Evolutionary conservation across 2,113 vertebrate species (phyloP).

Genomic region (Heptranchias perlo): DNA sequence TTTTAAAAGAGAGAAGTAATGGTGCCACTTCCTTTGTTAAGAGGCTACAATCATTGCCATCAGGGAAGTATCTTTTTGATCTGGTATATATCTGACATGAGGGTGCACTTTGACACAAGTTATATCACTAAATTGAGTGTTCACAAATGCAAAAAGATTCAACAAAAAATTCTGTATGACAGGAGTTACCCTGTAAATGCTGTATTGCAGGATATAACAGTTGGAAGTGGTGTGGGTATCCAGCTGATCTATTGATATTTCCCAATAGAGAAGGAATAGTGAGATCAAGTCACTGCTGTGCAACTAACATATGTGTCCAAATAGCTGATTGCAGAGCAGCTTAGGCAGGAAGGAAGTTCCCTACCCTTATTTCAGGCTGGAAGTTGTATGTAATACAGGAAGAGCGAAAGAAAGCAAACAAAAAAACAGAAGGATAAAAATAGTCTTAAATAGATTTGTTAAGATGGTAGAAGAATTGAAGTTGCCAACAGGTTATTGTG

Average conservation of each 20-base stretch:
- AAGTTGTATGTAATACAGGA: neutral
- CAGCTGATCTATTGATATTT: neutral
- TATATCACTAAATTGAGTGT: neutral
- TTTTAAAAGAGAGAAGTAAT: neutral
- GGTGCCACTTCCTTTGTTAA: neutral
- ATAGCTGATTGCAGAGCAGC: neutral
- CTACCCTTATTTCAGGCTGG: neutral
- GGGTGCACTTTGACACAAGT: neutral
- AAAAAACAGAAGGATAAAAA: neutral
- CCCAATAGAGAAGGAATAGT: neutral
- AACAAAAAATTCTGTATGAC: neutral
- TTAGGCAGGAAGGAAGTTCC: neutral
- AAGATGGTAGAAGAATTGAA: neutral
- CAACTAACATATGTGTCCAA: neutral
- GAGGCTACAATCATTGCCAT: no score
- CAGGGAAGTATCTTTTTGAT: neutral
- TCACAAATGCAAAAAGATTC: neutral
- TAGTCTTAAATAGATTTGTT: neutral
- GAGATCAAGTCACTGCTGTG: neutral
- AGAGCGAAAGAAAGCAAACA: neutral
- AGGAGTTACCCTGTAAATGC: neutral
- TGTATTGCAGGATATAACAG: neutral
- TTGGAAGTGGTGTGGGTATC: neutral
- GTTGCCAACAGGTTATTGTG: neutral
- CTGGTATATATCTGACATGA: neutral